Evolutionary conservation across 2,113 vertebrate genomes (phyloP), one percentile per base, ranked within the genome.

Genomic region (western clawed frog (Xenopus tropicalis)): DNA sequence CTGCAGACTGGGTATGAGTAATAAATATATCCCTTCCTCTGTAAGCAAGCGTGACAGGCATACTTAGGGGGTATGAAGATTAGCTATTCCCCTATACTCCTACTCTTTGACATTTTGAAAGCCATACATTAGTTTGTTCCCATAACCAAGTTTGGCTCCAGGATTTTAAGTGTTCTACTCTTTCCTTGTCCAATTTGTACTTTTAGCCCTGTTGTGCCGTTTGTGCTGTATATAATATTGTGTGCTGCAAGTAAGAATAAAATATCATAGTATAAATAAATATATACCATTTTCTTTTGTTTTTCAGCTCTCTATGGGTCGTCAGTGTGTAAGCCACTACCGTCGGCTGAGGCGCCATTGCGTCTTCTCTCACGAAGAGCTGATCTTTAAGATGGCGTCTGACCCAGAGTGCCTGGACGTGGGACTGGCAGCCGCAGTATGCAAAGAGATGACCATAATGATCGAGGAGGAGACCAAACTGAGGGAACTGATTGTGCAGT

Each of bases 301-400:
- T 77, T 54, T 69, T 43, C 71, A 96, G 94, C 83, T 99, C 63
- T 96, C 97, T 0, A 87, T 98, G 78, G 97, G 97, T 1, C 94
- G 96, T 46, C 97, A 98, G 83, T 98, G 95, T 78, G 97, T 99
- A 29, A 93, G 89, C 24, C 96, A 99, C 81, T 99, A 99, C 79
- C 90, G 96, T 0, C 89, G 96, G 2, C 87, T 99, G 6, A 94
- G 93, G 6, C 93, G 96, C 20, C 94, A 98, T 79, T 99, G 97
- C 24, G 96, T 99, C 3, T 99, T 99, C 85, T 99, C 97, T 46
- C 97, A 99, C 0, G 97, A 99, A 67, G 97, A 99, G 78, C 90
- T 99, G 16, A 90, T 99, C 79, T 99, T 97, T 86, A 99, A 98
- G 86, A 99, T 99, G 97, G 96, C 95, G 0, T 92, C 97, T 1